Evolutionary conservation across 2,888 invertebrate species (phyloP).

Genomic region (Enchytraeus crypticus): DNA sequence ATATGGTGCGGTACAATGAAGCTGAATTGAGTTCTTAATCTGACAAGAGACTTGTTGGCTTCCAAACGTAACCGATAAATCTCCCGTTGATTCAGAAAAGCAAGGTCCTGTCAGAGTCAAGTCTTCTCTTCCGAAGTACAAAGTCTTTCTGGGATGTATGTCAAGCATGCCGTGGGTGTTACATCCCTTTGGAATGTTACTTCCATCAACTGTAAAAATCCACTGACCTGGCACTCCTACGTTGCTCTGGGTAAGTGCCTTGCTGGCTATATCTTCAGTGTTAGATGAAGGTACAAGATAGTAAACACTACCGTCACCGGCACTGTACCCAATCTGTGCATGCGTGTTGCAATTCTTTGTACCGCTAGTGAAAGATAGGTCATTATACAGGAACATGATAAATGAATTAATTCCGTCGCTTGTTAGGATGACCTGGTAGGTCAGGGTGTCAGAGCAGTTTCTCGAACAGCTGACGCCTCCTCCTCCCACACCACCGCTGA

Average conservation of each 20-base stretch:
- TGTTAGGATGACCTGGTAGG: conserved; percentile 10
- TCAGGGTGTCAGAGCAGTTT: background rate
- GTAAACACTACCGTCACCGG: conserved; percentile 10
- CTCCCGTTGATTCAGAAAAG: too few species aligned
- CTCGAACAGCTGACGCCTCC: background rate
- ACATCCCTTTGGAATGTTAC: conserved; percentile 4
- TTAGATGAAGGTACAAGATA: conserved; percentile 1
- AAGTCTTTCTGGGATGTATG: conserved; percentile 1
- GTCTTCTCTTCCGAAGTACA: background rate
- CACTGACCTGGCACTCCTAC: conserved; percentile 9
- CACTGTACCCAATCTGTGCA: conserved; percentile 12
- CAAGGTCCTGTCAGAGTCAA: too few species aligned
- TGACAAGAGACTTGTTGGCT: too few species aligned
- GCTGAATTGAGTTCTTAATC: too few species aligned
- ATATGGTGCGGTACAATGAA: too few species aligned
- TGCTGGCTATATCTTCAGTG: background rate
- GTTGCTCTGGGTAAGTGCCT: conserved; percentile 5
- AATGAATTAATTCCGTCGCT: conserved; percentile 12
- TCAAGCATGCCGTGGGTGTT: background rate
- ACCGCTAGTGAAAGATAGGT: background rate
- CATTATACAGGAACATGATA: conserved; percentile 6
- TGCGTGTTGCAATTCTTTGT: background rate
- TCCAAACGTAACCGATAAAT: too few species aligned
- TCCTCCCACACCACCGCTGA: background rate
- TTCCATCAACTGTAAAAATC: conserved; percentile 9